A percentile compares a stretch with the other conserved stretches of the same genome.
Evolutionary conservation across 2,797 vertebrate genomes (phyloP).

Genomic region (Pangasius macronema): DNA sequence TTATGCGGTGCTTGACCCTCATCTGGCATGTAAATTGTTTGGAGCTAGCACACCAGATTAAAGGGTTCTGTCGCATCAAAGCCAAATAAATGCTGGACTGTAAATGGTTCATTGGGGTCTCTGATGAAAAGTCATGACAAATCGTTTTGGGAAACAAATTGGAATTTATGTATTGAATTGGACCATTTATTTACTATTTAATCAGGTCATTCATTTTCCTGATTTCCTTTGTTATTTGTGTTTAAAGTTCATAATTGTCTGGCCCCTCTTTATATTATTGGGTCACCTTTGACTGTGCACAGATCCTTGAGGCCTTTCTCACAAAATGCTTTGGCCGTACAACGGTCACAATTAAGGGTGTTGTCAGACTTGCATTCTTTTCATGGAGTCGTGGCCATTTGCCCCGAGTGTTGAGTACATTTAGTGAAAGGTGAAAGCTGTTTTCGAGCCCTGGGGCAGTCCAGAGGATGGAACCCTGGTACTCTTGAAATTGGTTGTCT

Average conservation of each 20-base stretch:
- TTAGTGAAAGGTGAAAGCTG: background rate
- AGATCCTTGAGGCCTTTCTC: background rate
- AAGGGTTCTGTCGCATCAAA: slow-evolving; percentile 36
- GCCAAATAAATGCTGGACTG: background rate
- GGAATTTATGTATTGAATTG: background rate
- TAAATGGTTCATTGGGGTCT: background rate
- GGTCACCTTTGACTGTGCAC: background rate
- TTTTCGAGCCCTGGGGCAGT: background rate
- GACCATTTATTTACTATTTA: slow-evolving; percentile 6
- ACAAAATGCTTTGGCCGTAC: background rate
- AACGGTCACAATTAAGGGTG: background rate
- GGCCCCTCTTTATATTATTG: background rate
- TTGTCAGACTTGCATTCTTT: background rate
- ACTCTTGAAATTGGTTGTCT: background rate
- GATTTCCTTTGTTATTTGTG: background rate
- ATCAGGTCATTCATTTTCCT: background rate
- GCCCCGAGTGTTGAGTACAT: background rate
- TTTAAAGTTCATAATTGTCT: background rate
- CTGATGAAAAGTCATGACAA: slow-evolving; percentile 5
- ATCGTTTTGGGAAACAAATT: background rate
- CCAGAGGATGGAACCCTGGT: background rate
- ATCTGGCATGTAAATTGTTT: slow-evolving; percentile 33
- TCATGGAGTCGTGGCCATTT: background rate
- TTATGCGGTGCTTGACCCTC: slow-evolving; percentile 45
- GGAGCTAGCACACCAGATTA: slow-evolving; percentile 29